Conservation (phyloP, 2,113 vertebrate genomes). For the Sciurus niger region DNA sequence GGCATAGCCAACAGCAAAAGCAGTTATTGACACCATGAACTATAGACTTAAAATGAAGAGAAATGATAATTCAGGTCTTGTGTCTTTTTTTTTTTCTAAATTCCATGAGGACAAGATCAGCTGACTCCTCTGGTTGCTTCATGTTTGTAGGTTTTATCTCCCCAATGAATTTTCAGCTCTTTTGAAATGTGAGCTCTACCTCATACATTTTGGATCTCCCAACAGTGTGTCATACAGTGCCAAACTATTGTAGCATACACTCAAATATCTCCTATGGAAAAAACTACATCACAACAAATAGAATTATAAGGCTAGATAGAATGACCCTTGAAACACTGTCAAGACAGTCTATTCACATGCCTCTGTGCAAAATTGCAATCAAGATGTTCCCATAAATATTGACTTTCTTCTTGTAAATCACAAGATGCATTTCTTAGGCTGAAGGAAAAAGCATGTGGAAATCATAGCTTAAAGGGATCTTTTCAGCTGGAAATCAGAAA, state of each 20-base stretch:
- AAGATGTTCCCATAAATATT: not conserved
- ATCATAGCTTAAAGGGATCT: not conserved
- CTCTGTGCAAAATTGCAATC: not conserved
- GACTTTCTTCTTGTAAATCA: conserved; percentile 50
- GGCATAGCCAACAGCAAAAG: not conserved
- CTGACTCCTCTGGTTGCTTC: not conserved
- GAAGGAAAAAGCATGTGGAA: conserved; percentile 7
- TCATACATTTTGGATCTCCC: not conserved
- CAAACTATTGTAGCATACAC: not conserved
- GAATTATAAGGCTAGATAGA: conserved; percentile 13
- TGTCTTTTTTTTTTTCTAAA: not conserved
- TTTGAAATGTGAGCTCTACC: not conserved
- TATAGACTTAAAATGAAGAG: not conserved
- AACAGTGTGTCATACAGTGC: not conserved
- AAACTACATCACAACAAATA: not conserved
- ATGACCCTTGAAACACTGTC: not conserved
- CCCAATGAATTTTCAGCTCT: not conserved
- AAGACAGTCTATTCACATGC: conserved; percentile 30
- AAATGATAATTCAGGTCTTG: not conserved
- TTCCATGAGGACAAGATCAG: not conserved
- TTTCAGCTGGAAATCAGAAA: conserved; percentile 9
- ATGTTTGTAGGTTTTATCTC: not conserved
- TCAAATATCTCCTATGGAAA: not conserved
- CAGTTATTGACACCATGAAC: not conserved
- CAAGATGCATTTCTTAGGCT: conserved; percentile 33